Evolutionary conservation across 2,113 vertebrate species (phyloP).

Genomic region (Nymphicus hollandicus): DNA sequence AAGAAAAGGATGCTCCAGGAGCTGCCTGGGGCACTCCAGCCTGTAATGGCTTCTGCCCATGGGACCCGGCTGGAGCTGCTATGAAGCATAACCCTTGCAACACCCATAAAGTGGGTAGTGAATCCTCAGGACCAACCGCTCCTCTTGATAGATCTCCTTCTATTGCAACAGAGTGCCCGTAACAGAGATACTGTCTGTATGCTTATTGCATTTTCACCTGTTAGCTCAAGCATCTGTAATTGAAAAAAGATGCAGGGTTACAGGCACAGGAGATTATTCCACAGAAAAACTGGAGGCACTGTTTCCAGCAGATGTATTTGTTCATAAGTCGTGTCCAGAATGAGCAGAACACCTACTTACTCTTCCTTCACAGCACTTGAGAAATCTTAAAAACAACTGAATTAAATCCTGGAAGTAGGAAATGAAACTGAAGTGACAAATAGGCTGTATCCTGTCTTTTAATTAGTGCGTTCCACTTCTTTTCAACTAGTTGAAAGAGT

Average conservation of each 20-base stretch:
- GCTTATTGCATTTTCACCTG: not conserved
- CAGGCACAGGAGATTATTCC: not conserved
- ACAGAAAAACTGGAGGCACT: not conserved
- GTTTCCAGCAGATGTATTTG: not conserved
- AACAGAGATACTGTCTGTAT: not conserved
- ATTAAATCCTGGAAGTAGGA: conserved; percentile 13
- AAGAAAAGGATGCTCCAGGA: not conserved
- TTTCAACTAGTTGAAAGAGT: not conserved
- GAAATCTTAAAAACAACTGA: not conserved
- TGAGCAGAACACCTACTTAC: not conserved
- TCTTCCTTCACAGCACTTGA: not conserved
- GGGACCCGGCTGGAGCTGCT: not conserved
- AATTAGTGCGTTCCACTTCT: not conserved
- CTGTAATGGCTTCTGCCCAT: rapidly evolving
- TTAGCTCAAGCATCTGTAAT: not conserved
- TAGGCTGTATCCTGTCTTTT: not conserved
- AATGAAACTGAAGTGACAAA: not conserved
- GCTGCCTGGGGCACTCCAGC: not conserved
- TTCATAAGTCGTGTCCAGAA: not conserved
- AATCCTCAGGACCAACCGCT: not conserved
- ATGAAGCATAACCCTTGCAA: not conserved
- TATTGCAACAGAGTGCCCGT: not conserved
- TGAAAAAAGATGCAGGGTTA: not conserved
- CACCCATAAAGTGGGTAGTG: rapidly evolving
- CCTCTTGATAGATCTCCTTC: not conserved